Evolutionary conservation across 1,140 invertebrate species (phyloP).

Genomic region (Drosophila paulistorum): DNA sequence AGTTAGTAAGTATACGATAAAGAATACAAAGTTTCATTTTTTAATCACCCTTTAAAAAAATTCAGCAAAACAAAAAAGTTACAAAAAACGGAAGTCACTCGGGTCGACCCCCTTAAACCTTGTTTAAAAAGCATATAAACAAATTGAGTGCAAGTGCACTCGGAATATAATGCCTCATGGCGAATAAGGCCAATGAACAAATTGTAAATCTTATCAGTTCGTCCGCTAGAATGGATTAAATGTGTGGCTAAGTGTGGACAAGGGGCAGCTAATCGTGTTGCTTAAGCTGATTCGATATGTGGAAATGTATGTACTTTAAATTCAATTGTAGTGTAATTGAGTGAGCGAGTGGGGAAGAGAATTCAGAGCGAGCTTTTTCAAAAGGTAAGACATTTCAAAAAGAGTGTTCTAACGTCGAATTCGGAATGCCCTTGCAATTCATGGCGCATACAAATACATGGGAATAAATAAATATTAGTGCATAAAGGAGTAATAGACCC

Average conservation of each 20-base stretch:
- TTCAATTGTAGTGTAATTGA: slow-evolving; percentile 48
- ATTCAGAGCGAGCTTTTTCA: slow-evolving; percentile 1
- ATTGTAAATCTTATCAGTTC: slow-evolving; percentile 33
- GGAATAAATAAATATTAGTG: neutral
- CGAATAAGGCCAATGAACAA: slow-evolving; percentile 39
- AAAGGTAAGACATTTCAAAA: neutral
- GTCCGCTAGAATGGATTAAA: slow-evolving; percentile 44
- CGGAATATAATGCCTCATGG: slow-evolving; percentile 1
- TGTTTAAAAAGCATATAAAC: slow-evolving; percentile 37
- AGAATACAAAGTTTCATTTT: too few species aligned
- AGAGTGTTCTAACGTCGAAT: neutral
- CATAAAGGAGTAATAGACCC: too few species aligned
- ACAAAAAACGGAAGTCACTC: too few species aligned
- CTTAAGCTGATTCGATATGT: slow-evolving; percentile 30
- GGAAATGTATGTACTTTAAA: slow-evolving; percentile 28
- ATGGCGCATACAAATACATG: neutral
- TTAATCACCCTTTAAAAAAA: too few species aligned
- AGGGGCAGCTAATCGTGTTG: slow-evolving; percentile 47
- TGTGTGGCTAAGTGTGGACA: slow-evolving; percentile 18
- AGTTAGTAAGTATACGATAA: too few species aligned
- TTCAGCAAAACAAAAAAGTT: too few species aligned
- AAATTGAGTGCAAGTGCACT: slow-evolving; percentile 48
- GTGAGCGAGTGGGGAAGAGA: neutral
- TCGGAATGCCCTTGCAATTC: neutral
- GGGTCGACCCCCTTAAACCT: neutral